Evolutionary conservation across 1,140 invertebrate species (phyloP).

Genomic region (Euura lappo): DNA sequence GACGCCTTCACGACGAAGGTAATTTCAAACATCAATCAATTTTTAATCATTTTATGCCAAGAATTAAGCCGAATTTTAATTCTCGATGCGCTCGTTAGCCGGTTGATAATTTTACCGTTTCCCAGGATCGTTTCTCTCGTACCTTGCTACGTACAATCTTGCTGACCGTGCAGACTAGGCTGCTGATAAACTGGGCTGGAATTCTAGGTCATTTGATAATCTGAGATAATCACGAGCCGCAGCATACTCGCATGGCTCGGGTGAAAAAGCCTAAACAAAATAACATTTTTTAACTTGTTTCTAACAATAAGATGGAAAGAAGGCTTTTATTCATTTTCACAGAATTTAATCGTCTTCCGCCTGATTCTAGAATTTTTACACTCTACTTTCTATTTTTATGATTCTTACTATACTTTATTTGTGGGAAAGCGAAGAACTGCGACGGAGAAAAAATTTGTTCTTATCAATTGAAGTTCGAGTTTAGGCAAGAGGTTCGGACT

Average conservation of each 20-base stretch:
- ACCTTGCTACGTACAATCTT: constrained; percentile 10
- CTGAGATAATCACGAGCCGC: not conserved
- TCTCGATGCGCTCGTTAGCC: not conserved
- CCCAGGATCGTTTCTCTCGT: too few relatives aligned
- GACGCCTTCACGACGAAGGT: constrained; percentile 73
- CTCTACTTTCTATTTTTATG: too few relatives aligned
- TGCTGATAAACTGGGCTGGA: constrained; percentile 16
- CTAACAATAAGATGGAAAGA: too few relatives aligned
- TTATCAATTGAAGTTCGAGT: not conserved
- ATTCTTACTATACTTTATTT: too few relatives aligned
- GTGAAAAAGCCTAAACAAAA: too few relatives aligned
- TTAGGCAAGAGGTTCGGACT: constrained; percentile 27
- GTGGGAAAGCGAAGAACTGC: too few relatives aligned
- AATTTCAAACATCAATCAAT: constrained; percentile 27
- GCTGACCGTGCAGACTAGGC: constrained; percentile 17
- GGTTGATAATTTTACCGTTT: not conserved
- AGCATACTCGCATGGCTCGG: not conserved
- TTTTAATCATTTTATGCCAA: not conserved
- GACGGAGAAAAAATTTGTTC: too few relatives aligned
- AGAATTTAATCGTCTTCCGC: too few relatives aligned
- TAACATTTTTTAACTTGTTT: too few relatives aligned
- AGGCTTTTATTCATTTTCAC: too few relatives aligned
- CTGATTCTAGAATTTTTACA: too few relatives aligned
- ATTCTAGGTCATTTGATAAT: not conserved
- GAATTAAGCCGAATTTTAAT: too few relatives aligned